These are phyloP conservation scores for Oceanodroma leucorhoa DNA, from an alignment of 2,797 vertebrate species.

Conservation along the genomic window DNA sequence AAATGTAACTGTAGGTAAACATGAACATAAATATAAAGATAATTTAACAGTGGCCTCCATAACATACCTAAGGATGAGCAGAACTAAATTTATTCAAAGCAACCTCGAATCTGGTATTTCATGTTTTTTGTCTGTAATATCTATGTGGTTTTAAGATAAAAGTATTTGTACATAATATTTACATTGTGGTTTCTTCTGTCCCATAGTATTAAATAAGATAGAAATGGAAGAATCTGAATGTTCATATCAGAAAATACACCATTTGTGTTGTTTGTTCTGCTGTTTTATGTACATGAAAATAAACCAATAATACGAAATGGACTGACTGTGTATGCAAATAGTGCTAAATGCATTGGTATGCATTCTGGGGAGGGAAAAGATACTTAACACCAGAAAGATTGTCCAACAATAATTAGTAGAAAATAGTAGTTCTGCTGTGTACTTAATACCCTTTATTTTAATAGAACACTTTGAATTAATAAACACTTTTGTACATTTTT, in stretches of 20 bases:
- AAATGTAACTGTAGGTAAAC: background rate
- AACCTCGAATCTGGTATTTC: background rate
- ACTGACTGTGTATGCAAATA: background rate
- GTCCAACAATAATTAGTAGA: slow-evolving; percentile 27
- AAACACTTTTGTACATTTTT: slow-evolving; percentile 78
- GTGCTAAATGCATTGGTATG: slow-evolving; percentile 4
- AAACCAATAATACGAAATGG: background rate
- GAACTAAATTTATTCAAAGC: background rate
- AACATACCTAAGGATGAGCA: background rate
- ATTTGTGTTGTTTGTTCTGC: background rate
- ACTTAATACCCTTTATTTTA: slow-evolving; percentile 75
- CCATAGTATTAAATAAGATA: background rate
- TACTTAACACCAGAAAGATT: background rate
- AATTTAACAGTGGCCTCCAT: background rate
- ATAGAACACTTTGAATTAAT: slow-evolving; percentile 82
- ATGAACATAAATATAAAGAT: background rate
- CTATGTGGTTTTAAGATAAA: background rate
- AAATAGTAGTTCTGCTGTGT: slow-evolving; percentile 76
- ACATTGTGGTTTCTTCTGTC: background rate
- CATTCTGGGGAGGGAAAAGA: background rate
- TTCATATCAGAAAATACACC: background rate
- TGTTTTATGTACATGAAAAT: background rate
- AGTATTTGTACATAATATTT: background rate
- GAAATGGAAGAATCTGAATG: background rate
- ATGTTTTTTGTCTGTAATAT: background rate